Evolutionary conservation across 2,113 vertebrate genomes (phyloP), one percentile per base, ranked within the genome.

Genomic region (Rhizomys pruinosus): DNA sequence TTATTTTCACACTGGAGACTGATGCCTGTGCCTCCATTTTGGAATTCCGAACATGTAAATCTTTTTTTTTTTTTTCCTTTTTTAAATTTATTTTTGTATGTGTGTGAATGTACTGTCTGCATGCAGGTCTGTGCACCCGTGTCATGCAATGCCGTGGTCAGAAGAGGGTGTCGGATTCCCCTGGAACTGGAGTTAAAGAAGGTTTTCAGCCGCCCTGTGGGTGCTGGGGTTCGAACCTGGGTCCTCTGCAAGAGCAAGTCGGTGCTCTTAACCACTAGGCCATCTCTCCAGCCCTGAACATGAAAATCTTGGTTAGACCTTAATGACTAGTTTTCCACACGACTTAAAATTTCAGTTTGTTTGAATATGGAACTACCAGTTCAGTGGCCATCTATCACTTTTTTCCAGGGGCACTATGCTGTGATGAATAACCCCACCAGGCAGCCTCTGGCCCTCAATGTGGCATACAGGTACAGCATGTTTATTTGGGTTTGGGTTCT

Each of bases 361-460:
- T 81, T 76, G 42, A 93, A 61, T 57, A 52, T 7, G 92, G 44
- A 77, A 32, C 23, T 84, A 61, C 66, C 29, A 32, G 22, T 47
- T 52, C 42, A 29, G 9, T 84, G 29, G 37, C 47, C 1, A 57
- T 76, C 16, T 52, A 85, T n/a, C 32, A 4, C 42, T 92, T 8
- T 95, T 20, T 74, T 73, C 0, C 94, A 99, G 99, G 99, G 99
- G 0, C 99, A 99, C 96, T 99, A 99, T 0, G 99, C 99, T 0
- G 99, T 99, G 92, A 99, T 99, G 99, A 99, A 99, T 97, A 99
- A 99, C 77, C 99, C 99, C 1, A 99, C 99, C 94, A 98, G 99
- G 72, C 99, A 99, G 97, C 99, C 99, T 0, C 97, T 99, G 97
- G 98, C 99, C 1, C 99, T 99, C 71, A 99, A 99, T 7, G 98